A percentile compares a stretch with the other conserved stretches of the same genome.
phyloP scores from a whole-genome alignment of 92 coral and sea anemone species.

The Meandrina meandrites region DNA sequence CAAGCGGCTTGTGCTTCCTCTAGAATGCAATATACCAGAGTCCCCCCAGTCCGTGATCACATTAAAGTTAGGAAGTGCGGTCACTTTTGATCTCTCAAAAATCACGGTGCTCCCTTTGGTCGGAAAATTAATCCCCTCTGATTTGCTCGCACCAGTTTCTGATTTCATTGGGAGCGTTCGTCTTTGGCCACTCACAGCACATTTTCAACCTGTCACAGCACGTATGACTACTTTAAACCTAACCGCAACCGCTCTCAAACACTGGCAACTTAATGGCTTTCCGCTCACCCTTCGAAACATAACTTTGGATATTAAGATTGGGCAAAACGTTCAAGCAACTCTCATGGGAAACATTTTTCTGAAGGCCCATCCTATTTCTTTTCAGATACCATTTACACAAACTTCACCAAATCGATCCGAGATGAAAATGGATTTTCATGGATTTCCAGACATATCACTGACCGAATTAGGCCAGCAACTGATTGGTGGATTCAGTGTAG shows the following conservation, averaged over 20 bases:
- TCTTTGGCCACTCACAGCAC: conserved; percentile 36
- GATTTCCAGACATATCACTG: conserved; percentile 43
- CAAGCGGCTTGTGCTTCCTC: conserved; percentile 35
- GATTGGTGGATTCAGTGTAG: conserved; percentile 48
- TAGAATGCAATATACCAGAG: conserved; percentile 54
- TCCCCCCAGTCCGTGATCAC: neutral
- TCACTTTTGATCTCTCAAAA: conserved; percentile 51
- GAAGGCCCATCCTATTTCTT: conserved; percentile 23
- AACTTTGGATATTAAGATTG: conserved; percentile 22
- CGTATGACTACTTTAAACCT: neutral
- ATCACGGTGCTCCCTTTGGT: conserved; percentile 52
- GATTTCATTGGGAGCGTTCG: conserved; percentile 52
- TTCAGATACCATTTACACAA: conserved; percentile 49
- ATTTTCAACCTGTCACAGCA: conserved; percentile 30
- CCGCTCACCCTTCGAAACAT: conserved; percentile 48
- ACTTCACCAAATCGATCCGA: neutral
- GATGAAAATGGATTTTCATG: conserved; percentile 18
- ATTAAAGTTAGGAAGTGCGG: conserved; percentile 32
- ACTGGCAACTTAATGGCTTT: conserved; percentile 45
- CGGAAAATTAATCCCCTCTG: conserved; percentile 48
- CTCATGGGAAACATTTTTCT: conserved; percentile 35
- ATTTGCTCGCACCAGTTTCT: conserved; percentile 46
- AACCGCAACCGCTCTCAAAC: conserved; percentile 41
- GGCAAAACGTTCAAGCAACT: neutral
- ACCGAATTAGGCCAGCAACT: conserved; percentile 30